Evolutionary conservation across 2,797 vertebrate species (phyloP), one percentile per base, ranked within the genome.

Genomic region (Gymnoscopelus braueri): DNA sequence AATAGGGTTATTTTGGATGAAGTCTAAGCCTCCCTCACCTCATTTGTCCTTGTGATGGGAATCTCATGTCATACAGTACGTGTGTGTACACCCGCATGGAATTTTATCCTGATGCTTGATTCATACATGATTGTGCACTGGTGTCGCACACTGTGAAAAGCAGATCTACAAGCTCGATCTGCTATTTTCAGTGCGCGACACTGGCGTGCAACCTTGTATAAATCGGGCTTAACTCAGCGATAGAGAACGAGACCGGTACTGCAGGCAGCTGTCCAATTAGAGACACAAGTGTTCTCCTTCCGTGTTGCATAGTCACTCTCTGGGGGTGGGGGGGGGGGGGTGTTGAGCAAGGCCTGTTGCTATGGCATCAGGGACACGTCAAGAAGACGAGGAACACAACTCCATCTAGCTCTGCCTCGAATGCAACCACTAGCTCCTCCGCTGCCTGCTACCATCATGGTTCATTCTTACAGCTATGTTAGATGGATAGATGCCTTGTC

Each of bases 321-420:
- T 73, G 77, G 80, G 86, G 24, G 86, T n/a, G 74, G 77, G 77
- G 81, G 85, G 24, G 80, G 77, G 78, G 81, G 87, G 24, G 81
- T 71, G 74, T 74, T 79, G 70, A 87, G 67, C 78, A 65, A 66
- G 44, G 84, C 84, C 71, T 83, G 90, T 92, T 91, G 82, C 90
- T 79, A 90, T 89, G 88, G 85, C 3, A 53, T 23, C 29, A 24
- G 39, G 32, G 77, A 60, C 71, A 58, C 65, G 56, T 77, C 77
- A 52, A 59, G 29, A 67, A 75, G 62, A 67, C 69, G 39, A 64
- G 47, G 48, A 73, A 53, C 61, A 78, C 69, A 67, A 69, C 71
- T 81, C 80, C 60, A 72, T 75, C 60, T n/a, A 48, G 61, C 66
- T 80, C 50, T 63, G 44, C 71, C 58, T 6, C 59, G 12, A 54